These are phyloP conservation scores for Huso huso DNA, from an alignment of 2,797 vertebrate genomes.

Conservation along the genomic window DNA sequence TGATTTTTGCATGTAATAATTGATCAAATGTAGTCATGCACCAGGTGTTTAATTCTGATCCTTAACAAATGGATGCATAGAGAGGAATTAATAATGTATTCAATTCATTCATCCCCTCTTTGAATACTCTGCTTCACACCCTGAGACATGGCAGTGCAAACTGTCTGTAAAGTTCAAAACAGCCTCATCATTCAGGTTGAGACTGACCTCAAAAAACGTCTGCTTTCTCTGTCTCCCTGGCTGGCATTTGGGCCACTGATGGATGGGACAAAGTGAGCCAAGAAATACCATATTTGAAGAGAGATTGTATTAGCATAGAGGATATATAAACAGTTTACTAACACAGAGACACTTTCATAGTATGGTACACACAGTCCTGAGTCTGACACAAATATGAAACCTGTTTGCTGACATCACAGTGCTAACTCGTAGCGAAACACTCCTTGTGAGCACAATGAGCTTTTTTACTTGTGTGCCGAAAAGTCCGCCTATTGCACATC, in stretches of 20 bases:
- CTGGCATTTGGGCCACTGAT: not conserved
- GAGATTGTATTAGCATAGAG: not conserved
- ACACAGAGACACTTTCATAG: not conserved
- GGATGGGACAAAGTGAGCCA: not conserved
- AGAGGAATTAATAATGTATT: not conserved
- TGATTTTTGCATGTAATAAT: no score
- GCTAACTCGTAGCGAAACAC: not conserved
- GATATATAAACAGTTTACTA: not conserved
- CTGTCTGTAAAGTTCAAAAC: constrained; percentile 5
- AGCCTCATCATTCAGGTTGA: constrained; percentile 4
- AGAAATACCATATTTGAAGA: constrained; percentile 1
- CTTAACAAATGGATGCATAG: no score
- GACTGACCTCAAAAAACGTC: not conserved
- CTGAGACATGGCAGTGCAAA: constrained; percentile 3
- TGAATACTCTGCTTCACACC: not conserved
- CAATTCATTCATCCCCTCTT: constrained; percentile 5
- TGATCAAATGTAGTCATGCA: no score
- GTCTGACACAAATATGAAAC: not conserved
- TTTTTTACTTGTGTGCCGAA: no score
- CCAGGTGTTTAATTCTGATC: no score
- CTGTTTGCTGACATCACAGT: constrained; percentile 2
- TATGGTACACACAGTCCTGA: no score
- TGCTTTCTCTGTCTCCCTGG: constrained; percentile 8
- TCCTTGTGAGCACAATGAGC: no score
- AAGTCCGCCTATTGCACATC: not conserved